These are phyloP conservation scores for Carettochelys insculpta DNA, from an alignment of 2,113 vertebrate genomes.

Conservation along the genomic window DNA sequence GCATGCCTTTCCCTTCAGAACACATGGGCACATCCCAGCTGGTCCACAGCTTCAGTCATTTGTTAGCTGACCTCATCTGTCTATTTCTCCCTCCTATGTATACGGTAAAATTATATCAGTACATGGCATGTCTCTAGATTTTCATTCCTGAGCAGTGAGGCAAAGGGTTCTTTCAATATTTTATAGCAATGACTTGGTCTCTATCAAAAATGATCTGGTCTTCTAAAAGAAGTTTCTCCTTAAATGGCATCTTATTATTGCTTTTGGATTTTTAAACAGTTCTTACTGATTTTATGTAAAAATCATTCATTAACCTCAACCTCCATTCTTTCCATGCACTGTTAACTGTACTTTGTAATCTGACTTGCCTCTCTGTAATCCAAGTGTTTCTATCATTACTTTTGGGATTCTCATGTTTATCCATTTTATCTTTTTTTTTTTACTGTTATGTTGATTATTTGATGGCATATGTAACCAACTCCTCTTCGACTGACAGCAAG, in stretches of 20 bases:
- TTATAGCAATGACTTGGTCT: slow-evolving; percentile 16
- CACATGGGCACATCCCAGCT: background rate
- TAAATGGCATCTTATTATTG: background rate
- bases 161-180: slow-evolving; percentile 25
- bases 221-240: no score
- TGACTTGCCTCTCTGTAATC: background rate
- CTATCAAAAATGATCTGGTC: slow-evolving; percentile 38
- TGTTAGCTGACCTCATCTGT: background rate
- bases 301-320: background rate
- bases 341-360: background rate
- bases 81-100: slow-evolving; percentile 1
- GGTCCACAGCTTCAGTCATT: slow-evolving; percentile 20
- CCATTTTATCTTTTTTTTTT: background rate
- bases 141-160: background rate
- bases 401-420: slow-evolving; percentile 17
- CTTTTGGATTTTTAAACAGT: slow-evolving; percentile 7
- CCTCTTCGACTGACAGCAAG: background rate
- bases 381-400: background rate
- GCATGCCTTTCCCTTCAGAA: background rate
- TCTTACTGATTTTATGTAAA: background rate
- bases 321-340: background rate
- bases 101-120: background rate
- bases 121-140: slow-evolving; percentile 12
- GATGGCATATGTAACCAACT: slow-evolving; percentile 15
- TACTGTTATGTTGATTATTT: background rate